Percentiles rank a stretch among this genome's conserved stretches.
Evolutionary conservation across 1,140 invertebrate genomes (phyloP).

Genomic region (Zaprionus taronus): DNA sequence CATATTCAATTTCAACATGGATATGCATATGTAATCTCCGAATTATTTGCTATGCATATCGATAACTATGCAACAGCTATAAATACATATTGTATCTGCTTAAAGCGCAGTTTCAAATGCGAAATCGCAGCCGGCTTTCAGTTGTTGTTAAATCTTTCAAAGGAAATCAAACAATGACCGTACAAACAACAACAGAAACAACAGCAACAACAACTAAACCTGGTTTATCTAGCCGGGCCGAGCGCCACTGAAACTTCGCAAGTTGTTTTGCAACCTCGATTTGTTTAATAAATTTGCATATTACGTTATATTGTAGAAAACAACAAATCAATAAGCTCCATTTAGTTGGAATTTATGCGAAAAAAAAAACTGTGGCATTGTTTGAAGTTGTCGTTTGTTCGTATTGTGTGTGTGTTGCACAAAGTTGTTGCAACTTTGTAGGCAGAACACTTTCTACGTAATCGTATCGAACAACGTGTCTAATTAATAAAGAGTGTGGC

Average conservation of each 20-base stretch:
- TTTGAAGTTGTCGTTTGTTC: slow-evolving; percentile 26
- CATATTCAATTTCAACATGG: slow-evolving; percentile 4
- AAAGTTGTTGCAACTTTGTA: slow-evolving; percentile 24
- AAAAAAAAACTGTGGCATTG: slow-evolving; percentile 27
- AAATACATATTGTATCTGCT: not conserved
- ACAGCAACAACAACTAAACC: not conserved
- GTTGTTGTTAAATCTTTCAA: slow-evolving; percentile 7
- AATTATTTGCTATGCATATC: slow-evolving; percentile 9
- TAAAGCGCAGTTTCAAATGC: slow-evolving; percentile 9
- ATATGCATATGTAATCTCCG: slow-evolving; percentile 19
- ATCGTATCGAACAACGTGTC: slow-evolving; percentile 52
- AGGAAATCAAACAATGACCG: slow-evolving; percentile 1
- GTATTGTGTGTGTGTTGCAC: slow-evolving; percentile 43
- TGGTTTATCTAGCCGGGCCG: slow-evolving; percentile 1
- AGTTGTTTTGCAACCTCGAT: slow-evolving; percentile 59
- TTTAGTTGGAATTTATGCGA: slow-evolving; percentile 43
- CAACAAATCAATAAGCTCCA: slow-evolving; percentile 64
- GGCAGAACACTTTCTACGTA: slow-evolving; percentile 64
- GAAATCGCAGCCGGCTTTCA: slow-evolving; percentile 1
- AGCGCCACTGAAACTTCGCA: slow-evolving; percentile 10
- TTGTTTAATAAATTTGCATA: slow-evolving; percentile 76
- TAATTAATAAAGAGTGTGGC: slow-evolving; percentile 31
- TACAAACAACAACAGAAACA: not conserved
- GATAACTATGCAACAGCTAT: not conserved
- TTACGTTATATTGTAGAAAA: slow-evolving; percentile 58